Conservation (phyloP, 1,140 invertebrate species). For the Achroia grisella region DNA sequence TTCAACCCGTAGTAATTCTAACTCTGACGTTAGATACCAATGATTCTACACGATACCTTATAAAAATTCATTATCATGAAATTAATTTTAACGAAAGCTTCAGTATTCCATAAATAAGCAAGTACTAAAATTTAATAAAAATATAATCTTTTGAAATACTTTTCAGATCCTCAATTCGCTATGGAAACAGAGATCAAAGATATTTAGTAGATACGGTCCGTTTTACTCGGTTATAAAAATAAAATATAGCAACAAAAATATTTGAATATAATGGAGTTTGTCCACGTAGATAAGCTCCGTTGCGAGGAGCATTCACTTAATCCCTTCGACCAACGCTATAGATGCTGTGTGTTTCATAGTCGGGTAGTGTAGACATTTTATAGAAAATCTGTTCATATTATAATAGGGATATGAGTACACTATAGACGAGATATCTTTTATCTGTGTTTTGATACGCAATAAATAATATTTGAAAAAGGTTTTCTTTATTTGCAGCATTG, state of each 20-base stretch:
- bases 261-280: slow-evolving; percentile 51
- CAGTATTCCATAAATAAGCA: no score
- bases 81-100: no score
- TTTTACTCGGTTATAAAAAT: slow-evolving; percentile 36
- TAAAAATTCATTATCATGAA: no score
- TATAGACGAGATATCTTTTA: no score
- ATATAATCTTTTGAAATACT: slow-evolving; percentile 3
- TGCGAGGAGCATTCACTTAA: slow-evolving; percentile 17
- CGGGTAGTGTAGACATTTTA: slow-evolving; percentile 10
- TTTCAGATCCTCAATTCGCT: not conserved
- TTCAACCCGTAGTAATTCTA: no score
- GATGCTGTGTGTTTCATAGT: slow-evolving; percentile 46
- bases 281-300: slow-evolving; percentile 45
- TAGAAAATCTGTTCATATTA: not conserved
- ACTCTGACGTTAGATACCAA: no score
- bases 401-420: no score
- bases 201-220: slow-evolving; percentile 15
- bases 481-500: no score
- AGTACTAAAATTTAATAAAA: slow-evolving; percentile 12
- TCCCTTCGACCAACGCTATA: slow-evolving; percentile 38
- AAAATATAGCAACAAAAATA: slow-evolving; percentile 66
- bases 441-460: no score
- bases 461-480: no score
- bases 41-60: no score
- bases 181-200: slow-evolving; percentile 44